Conservation (phyloP, 2,888 invertebrate genomes). For the Torymus auratus region DNA sequence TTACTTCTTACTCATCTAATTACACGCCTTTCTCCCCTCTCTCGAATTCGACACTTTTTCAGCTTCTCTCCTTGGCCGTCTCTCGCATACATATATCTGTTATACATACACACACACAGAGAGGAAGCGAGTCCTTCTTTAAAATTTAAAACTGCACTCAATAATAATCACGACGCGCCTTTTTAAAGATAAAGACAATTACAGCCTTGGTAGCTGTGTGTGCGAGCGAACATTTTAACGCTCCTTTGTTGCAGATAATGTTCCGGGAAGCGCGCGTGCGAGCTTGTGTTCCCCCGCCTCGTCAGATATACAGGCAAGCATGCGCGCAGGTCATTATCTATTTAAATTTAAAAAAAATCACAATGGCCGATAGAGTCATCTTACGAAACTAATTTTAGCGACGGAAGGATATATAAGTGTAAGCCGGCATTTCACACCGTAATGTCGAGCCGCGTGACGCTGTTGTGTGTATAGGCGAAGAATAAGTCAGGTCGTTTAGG, state of each 20-base stretch:
- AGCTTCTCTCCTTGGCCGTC: not conserved
- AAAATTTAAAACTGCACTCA: not conserved
- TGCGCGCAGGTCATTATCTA: not conserved
- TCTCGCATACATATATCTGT: not conserved
- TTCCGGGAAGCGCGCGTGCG: not conserved
- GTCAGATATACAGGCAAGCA: not conserved
- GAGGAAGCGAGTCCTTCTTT: too few relatives aligned
- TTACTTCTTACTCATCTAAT: slow-evolving; percentile 46
- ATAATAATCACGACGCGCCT: not conserved
- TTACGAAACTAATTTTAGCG: slow-evolving; percentile 16
- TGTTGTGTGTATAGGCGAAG: too few relatives aligned
- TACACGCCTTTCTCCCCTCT: slow-evolving; percentile 20
- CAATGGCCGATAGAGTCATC: slow-evolving; percentile 5
- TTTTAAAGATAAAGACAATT: not conserved
- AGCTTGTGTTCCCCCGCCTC: not conserved
- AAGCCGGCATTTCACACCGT: too few relatives aligned
- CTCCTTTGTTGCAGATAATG: too few relatives aligned
- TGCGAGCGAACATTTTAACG: too few relatives aligned
- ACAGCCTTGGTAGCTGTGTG: too few relatives aligned
- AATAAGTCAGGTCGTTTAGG: not conserved
- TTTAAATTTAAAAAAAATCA: slow-evolving; percentile 26
- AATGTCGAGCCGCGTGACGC: too few relatives aligned
- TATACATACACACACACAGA: too few relatives aligned
- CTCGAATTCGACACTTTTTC: slow-evolving; percentile 39
- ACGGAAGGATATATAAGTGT: too few relatives aligned